These are phyloP conservation scores for Lepidothrix coronata DNA, from an alignment of 2,113 vertebrate genomes.

Conservation along the genomic window DNA sequence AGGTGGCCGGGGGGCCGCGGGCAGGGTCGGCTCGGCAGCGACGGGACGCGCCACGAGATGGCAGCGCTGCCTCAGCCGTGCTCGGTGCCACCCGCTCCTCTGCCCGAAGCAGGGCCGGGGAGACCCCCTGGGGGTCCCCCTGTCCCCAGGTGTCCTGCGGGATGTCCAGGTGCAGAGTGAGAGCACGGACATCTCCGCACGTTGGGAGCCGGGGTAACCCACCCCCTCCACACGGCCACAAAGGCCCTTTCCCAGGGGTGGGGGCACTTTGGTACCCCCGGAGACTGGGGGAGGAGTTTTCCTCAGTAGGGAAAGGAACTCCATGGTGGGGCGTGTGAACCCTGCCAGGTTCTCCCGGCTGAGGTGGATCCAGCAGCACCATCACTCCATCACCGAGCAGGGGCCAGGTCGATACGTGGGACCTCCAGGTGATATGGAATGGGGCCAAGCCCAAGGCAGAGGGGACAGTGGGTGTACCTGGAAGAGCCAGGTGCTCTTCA, in stretches of 20 bases:
- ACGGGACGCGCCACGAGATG: neutral
- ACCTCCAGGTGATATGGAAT: neutral
- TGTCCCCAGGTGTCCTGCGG: fast-evolving
- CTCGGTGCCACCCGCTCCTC: fast-evolving
- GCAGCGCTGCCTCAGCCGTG: neutral
- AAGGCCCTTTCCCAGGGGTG: fast-evolving
- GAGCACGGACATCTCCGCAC: fast-evolving
- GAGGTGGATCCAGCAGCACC: neutral
- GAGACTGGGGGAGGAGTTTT: fast-evolving
- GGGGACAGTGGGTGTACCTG: neutral
- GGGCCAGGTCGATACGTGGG: fast-evolving
- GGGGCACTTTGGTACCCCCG: neutral
- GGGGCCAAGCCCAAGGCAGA: neutral
- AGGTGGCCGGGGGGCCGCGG: neutral
- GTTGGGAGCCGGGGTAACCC: fast-evolving
- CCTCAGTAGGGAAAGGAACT: no score
- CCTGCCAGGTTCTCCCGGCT: neutral
- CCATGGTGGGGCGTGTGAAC: fast-evolving
- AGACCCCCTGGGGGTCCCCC: fast-evolving
- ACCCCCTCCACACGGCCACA: neutral
- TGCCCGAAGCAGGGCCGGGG: fast-evolving
- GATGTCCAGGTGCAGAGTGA: fast-evolving
- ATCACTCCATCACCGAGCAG: neutral
- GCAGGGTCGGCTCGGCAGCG: neutral
- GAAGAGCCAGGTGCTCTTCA: neutral